Evolutionary conservation across 2,797 vertebrate genomes (phyloP).

Genomic region (Vultur gryphus): DNA sequence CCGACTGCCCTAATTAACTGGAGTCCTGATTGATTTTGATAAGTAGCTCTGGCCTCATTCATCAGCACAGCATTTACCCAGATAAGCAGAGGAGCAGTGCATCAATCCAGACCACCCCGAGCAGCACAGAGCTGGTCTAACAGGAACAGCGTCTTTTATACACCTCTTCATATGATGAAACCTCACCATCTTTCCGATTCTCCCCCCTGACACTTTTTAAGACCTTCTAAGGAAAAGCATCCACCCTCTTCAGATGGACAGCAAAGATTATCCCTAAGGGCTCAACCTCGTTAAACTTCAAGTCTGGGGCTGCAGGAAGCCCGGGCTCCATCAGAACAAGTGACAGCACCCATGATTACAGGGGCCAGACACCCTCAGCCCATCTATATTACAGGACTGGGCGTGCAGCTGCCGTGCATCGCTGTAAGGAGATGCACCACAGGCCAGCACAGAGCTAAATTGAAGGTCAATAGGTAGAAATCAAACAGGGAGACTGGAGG

Average conservation of each 20-base stretch:
- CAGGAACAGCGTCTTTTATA: not conserved
- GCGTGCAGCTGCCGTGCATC: not conserved
- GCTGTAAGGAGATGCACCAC: fast-evolving
- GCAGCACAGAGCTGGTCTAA: not conserved
- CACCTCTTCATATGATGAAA: not conserved
- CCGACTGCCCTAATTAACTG: not conserved
- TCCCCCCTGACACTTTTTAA: not conserved
- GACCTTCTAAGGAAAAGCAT: not conserved
- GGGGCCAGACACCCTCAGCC: not conserved
- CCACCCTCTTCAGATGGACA: not conserved
- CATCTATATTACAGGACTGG: fast-evolving
- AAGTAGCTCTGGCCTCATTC: not conserved
- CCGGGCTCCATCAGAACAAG: not conserved
- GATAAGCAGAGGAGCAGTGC: not conserved
- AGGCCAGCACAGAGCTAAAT: not conserved
- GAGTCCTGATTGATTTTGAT: slow-evolving; percentile 3
- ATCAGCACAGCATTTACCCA: not conserved
- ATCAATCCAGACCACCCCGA: not conserved
- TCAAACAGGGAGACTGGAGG: not conserved
- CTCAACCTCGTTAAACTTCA: not conserved
- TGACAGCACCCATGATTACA: not conserved
- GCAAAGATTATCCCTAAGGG: not conserved
- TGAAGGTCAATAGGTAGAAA: not conserved
- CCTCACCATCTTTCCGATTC: not conserved
- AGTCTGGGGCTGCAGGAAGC: not conserved